These are phyloP conservation scores for Sebastes paucispinis DNA, from an alignment of 2,797 vertebrate genomes.

Conservation along the genomic window DNA sequence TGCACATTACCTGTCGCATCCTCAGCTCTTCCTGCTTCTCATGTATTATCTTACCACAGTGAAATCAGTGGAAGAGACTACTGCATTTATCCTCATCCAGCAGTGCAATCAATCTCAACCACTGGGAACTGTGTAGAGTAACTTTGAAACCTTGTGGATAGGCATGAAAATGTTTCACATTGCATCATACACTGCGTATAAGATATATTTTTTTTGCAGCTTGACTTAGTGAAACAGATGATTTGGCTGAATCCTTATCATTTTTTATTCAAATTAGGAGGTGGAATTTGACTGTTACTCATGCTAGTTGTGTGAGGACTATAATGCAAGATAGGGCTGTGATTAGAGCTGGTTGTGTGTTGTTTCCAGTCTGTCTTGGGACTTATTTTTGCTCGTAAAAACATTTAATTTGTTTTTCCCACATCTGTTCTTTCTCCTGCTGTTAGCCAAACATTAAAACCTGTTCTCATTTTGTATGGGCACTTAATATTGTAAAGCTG, in stretches of 20 bases:
- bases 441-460: background rate
- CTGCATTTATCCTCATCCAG: slow-evolving; percentile 15
- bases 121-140: background rate
- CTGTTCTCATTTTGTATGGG: background rate
- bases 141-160: background rate
- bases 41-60: slow-evolving; percentile 46
- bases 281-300: slow-evolving; percentile 32
- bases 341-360: slow-evolving; percentile 11
- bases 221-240: background rate
- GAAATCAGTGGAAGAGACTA: slow-evolving; percentile 4
- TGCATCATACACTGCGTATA: background rate
- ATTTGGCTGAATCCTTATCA: slow-evolving; percentile 33
- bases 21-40: slow-evolving; percentile 55
- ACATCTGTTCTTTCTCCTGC: background rate
- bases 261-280: slow-evolving; percentile 40
- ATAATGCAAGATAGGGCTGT: background rate
- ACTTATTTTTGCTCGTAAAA: background rate
- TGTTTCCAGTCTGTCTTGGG: background rate
- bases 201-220: background rate
- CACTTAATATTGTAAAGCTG: background rate
- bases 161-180: background rate
- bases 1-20: slow-evolving; percentile 9
- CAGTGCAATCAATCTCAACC: background rate
- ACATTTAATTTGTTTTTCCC: background rate
- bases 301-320: background rate